These are phyloP conservation scores for Tachyglossus aculeatus DNA, from an alignment of 2,797 vertebrate genomes.

Conservation along the genomic window DNA sequence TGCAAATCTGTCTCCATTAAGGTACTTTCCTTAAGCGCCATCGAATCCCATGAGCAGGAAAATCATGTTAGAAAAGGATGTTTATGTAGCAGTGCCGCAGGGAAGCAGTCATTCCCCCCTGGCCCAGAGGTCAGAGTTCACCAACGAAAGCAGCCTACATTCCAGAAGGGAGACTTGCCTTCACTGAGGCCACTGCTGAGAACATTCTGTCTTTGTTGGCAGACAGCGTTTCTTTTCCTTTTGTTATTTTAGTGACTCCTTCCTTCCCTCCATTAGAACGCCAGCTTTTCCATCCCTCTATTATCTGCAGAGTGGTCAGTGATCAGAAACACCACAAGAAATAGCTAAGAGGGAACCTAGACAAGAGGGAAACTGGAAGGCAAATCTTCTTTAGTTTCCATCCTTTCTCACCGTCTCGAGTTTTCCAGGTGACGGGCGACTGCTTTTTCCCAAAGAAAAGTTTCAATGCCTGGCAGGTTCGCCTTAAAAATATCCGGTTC, in stretches of 20 bases:
- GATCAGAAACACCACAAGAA: not conserved
- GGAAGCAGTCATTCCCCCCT: constrained; percentile 30
- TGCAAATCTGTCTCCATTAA: constrained; percentile 59
- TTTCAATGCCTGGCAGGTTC: not conserved
- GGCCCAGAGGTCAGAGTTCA: constrained; percentile 42
- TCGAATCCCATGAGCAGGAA: constrained; percentile 45
- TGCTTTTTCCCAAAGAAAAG: not conserved
- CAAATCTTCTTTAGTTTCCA: not conserved
- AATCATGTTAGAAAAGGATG: constrained; percentile 50
- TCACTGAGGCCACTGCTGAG: not conserved
- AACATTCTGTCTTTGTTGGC: not conserved
- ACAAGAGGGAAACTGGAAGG: not conserved
- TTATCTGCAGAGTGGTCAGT: not conserved
- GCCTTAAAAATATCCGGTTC: not conserved
- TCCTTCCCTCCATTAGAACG: not conserved
- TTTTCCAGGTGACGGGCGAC: not conserved
- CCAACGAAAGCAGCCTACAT: constrained; percentile 49
- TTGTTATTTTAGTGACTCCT: not conserved
- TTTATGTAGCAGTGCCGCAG: constrained; percentile 50
- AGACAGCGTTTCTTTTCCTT: not conserved
- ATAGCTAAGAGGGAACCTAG: not conserved
- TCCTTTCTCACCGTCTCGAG: not conserved
- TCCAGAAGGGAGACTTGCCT: constrained; percentile 39
- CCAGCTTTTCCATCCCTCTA: not conserved
- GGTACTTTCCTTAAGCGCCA: constrained; percentile 44